These are phyloP conservation scores for Mythimna lalbum DNA, from an alignment of 2,888 invertebrate species.

Conservation along the genomic window DNA sequence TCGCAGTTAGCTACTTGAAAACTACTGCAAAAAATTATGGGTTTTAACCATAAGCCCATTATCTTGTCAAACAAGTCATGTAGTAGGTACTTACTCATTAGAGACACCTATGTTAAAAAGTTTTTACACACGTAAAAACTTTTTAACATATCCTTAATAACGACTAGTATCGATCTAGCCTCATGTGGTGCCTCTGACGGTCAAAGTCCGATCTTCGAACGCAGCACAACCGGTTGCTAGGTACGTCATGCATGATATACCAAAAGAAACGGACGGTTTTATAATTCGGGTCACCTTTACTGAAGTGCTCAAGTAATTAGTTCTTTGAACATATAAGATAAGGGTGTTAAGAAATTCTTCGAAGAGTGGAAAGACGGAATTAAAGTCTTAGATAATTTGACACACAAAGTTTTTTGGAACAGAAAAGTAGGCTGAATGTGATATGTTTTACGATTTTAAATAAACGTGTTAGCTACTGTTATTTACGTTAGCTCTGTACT, in stretches of 20 bases:
- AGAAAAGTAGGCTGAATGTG: conserved; percentile 23
- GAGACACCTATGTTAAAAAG: too few relatives aligned
- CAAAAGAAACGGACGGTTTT: conserved; percentile 17
- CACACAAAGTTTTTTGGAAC: conserved; percentile 5
- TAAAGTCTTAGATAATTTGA: conserved; percentile 22
- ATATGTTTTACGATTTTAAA: conserved; percentile 5
- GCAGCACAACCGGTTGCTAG: conserved; percentile 51
- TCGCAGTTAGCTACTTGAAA: neutral
- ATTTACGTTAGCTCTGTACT: conserved; percentile 2
- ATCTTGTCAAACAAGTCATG: conserved; percentile 12
- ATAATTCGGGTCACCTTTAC: conserved; percentile 28
- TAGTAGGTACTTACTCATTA: conserved; percentile 10
- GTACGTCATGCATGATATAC: conserved; percentile 8
- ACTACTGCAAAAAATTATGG: neutral
- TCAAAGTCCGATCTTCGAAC: conserved; percentile 50
- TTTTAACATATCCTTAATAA: conserved; percentile 17
- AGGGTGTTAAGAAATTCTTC: neutral
- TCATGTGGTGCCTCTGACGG: conserved; percentile 40
- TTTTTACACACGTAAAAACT: conserved; percentile 7
- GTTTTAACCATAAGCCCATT: conserved; percentile 1
- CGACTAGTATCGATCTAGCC: conserved; percentile 13
- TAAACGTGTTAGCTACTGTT: conserved; percentile 16
- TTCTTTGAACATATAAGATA: conserved; percentile 13
- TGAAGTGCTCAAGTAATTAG: conserved; percentile 18
- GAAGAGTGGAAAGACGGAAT: conserved; percentile 11